Conservation (phyloP, 2,797 vertebrate genomes). For the Tokudaia muenninki region DNA sequence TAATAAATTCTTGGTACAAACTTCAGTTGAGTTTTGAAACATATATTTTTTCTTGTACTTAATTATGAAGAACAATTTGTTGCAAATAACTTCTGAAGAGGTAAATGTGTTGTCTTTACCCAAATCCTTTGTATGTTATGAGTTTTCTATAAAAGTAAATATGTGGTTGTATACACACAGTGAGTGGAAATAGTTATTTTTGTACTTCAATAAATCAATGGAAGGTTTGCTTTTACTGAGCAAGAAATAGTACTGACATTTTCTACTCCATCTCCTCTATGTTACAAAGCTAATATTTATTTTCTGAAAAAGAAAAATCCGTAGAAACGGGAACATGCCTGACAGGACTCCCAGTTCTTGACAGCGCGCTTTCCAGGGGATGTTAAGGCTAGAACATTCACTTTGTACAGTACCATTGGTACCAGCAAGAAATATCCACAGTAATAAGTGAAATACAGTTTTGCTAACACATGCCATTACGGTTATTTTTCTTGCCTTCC, state of each 20-base stretch:
- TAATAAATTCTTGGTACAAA: conserved; percentile 57
- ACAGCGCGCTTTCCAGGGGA: conserved; percentile 81
- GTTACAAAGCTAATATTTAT: conserved; percentile 52
- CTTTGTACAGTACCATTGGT: conserved; percentile 89
- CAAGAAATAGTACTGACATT: conserved; percentile 34
- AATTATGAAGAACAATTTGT: conserved; percentile 19
- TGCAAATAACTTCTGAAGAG: not conserved
- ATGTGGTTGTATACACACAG: conserved; percentile 7
- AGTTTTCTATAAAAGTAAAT: not conserved
- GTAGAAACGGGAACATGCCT: conserved; percentile 57
- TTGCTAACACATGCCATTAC: conserved; percentile 82
- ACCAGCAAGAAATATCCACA: conserved; percentile 90
- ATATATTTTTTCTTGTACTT: conserved; percentile 22
- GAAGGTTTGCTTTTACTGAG: conserved; percentile 14
- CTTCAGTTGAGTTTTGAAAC: conserved; percentile 51
- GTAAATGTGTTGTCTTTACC: not conserved
- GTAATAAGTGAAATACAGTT: conserved; percentile 89
- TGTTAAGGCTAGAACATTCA: conserved; percentile 86
- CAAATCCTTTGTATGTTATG: conserved; percentile 14
- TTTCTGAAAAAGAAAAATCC: not conserved
- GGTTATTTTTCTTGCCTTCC: conserved; percentile 84
- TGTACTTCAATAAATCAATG: conserved; percentile 9
- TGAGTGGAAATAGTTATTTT: conserved; percentile 34
- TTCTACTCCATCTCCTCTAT: not conserved
- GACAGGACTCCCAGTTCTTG: conserved; percentile 67